Conservation (phyloP, 2,113 vertebrate species). For the Rhizomys pruinosus region DNA sequence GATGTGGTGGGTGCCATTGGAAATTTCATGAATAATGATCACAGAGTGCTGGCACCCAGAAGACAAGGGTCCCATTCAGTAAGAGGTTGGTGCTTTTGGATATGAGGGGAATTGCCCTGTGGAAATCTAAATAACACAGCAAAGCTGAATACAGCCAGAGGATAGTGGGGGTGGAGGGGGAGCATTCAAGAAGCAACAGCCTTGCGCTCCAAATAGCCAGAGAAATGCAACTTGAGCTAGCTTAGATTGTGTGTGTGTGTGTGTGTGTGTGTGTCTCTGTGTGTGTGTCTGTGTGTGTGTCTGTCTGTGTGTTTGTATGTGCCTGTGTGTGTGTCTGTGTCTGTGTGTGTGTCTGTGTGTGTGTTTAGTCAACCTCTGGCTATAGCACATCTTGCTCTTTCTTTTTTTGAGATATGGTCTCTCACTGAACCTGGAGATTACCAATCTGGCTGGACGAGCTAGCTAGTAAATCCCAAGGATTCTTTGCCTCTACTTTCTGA, state of each 20-base stretch:
- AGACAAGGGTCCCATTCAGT: not conserved
- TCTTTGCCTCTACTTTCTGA: too few species aligned
- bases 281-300: not conserved
- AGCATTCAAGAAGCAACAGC: not conserved
- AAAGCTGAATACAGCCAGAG: not conserved
- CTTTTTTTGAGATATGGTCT: too few species aligned
- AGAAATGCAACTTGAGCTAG: not conserved
- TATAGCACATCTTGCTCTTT: too few species aligned
- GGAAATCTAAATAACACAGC: not conserved
- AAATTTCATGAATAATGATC: not conserved
- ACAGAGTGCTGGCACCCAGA: not conserved
- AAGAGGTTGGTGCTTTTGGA: not conserved
- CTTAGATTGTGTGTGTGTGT: not conserved
- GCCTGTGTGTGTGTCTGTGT: not conserved
- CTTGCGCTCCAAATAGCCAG: not conserved
- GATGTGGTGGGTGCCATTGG: not conserved
- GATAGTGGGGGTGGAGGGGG: too few species aligned
- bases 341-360: not conserved
- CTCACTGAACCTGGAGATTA: too few species aligned
- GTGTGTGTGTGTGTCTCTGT: too few species aligned
- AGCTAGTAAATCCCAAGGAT: too few species aligned
- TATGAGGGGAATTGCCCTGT: not conserved
- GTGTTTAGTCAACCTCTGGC: too few species aligned
- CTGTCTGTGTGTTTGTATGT: not conserved
- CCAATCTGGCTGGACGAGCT: too few species aligned